Percentiles rank a stretch among this genome's conserved stretches.
Conservation (phyloP, 1,140 invertebrate species). For the Magallana gigas region DNA sequence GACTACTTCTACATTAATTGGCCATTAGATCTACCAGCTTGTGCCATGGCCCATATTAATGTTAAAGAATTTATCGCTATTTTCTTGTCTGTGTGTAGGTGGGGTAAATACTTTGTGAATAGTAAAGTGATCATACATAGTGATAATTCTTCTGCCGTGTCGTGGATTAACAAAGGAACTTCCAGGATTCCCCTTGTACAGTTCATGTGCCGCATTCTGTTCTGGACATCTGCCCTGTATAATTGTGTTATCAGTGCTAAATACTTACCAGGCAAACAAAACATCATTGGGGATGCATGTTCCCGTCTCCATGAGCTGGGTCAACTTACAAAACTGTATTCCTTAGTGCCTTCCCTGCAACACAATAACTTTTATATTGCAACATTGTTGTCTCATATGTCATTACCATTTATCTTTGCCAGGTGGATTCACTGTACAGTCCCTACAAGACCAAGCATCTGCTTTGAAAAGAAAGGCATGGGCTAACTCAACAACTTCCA, state of each 20-base stretch:
- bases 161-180: constrained; percentile 42
- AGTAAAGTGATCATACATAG: too few species aligned
- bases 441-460: not conserved
- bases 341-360: constrained; percentile 24
- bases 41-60: too few species aligned
- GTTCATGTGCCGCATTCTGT: constrained; percentile 41
- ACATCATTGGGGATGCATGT: constrained; percentile 30
- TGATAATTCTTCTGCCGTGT: too few species aligned
- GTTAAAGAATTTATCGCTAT: too few species aligned
- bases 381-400: constrained; percentile 49
- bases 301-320: constrained; percentile 42
- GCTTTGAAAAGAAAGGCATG: constrained; percentile 24
- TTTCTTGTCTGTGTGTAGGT: too few species aligned
- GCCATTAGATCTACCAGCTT: too few species aligned
- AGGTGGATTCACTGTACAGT: constrained; percentile 35
- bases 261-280: constrained; percentile 28
- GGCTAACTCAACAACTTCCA: constrained; percentile 30
- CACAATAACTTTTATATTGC: not conserved
- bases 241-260: constrained; percentile 46
- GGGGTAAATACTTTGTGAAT: too few species aligned
- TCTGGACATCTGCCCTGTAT: constrained; percentile 44
- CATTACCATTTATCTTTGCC: constrained; percentile 38
- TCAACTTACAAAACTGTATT: constrained; percentile 37
- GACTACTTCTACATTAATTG: too few species aligned
- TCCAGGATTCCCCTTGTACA: constrained; percentile 23